Conservation (phyloP, 2,888 invertebrate species). For the Pristionchus exspectatus region DNA sequence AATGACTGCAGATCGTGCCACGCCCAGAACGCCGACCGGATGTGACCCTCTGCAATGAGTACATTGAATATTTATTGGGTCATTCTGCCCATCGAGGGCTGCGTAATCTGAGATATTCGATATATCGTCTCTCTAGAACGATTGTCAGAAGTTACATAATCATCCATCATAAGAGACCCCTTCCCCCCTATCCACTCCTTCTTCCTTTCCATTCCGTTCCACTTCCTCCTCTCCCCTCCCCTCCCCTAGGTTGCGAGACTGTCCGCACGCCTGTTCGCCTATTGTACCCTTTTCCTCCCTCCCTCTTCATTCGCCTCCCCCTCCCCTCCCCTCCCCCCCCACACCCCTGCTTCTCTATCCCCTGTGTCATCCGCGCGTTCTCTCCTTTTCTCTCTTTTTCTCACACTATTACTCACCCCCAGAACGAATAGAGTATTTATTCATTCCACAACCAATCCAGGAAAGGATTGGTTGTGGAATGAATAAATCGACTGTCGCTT, state of each 20-base stretch:
- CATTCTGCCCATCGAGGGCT: too few species aligned
- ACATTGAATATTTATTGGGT: neutral
- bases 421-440: too few species aligned
- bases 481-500: too few species aligned
- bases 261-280: neutral
- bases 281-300: neutral
- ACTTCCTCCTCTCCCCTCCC: neutral
- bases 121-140: too few species aligned
- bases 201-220: neutral
- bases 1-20: constrained; percentile 99
- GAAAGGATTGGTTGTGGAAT: too few species aligned
- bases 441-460: too few species aligned
- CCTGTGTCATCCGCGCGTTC: neutral
- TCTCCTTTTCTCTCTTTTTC: neutral
- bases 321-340: neutral
- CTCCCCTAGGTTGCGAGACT: neutral
- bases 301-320: too few species aligned
- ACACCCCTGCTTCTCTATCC: neutral
- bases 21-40: constrained; percentile 85
- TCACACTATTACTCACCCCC: neutral
- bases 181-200: too few species aligned
- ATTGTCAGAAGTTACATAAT: too few species aligned
- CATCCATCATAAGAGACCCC: too few species aligned
- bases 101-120: too few species aligned
- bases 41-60: constrained; percentile 72